Conservation (phyloP, 2,888 invertebrate genomes). For the Lithophane leautieri region DNA sequence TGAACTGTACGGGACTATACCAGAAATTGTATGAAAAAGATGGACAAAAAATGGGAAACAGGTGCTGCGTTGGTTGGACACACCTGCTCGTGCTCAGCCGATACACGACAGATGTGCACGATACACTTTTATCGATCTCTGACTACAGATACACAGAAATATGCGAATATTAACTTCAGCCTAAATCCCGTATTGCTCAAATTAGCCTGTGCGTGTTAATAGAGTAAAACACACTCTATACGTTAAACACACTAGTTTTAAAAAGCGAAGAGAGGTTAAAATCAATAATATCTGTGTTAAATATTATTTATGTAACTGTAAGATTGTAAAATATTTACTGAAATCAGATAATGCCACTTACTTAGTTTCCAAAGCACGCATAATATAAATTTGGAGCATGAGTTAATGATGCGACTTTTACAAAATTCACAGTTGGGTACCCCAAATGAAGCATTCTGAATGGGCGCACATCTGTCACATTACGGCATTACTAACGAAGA, state of each 20-base stretch:
- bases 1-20: slow-evolving; percentile 60
- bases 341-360: not conserved
- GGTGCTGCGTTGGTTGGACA: slow-evolving; percentile 74
- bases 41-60: slow-evolving; percentile 84
- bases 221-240: not conserved
- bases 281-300: not conserved
- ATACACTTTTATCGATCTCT: slow-evolving; percentile 70
- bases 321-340: not conserved
- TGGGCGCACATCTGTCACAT: slow-evolving; percentile 43
- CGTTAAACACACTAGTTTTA: not conserved
- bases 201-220: not conserved
- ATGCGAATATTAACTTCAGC: slow-evolving; percentile 39
- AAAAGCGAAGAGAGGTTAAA: not conserved
- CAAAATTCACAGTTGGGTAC: slow-evolving; percentile 15
- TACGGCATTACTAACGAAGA: slow-evolving; percentile 3
- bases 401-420: slow-evolving; percentile 3
- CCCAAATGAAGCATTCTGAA: slow-evolving; percentile 27
- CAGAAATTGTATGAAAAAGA: slow-evolving; percentile 67
- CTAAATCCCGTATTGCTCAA: not conserved
- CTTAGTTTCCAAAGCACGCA: slow-evolving; percentile 10
- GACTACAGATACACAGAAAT: slow-evolving; percentile 35
- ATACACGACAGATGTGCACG: slow-evolving; percentile 78
- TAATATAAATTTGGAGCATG: not conserved
- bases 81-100: slow-evolving; percentile 78
- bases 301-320: not conserved